These are phyloP conservation scores for Phenganax subtilis DNA, from an alignment of 92 coral and sea anemone genomes.

Conservation along the genomic window DNA sequence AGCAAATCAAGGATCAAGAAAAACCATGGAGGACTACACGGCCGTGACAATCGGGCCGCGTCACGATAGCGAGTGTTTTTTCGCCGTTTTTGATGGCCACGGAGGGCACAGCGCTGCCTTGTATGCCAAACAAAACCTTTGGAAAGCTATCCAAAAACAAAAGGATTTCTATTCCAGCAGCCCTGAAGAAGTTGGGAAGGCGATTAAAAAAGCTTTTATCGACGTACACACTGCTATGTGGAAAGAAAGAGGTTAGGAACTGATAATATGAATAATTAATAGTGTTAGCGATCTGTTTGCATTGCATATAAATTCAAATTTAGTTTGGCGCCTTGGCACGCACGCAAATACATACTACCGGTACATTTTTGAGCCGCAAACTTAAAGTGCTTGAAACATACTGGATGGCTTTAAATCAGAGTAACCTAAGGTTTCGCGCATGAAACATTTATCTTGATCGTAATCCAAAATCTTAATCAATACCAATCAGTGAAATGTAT, in stretches of 20 bases:
- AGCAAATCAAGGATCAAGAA: slow-evolving; percentile 89
- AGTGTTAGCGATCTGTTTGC: not conserved
- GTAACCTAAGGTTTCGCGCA: too few species aligned
- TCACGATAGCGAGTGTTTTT: slow-evolving; percentile 69
- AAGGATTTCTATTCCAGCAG: slow-evolving; percentile 81
- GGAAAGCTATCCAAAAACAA: slow-evolving; percentile 75
- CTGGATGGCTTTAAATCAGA: not conserved
- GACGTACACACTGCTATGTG: slow-evolving; percentile 90
- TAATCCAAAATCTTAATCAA: too few species aligned
- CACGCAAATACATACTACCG: not conserved
- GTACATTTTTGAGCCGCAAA: not conserved
- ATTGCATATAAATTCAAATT: not conserved
- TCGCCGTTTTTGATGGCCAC: slow-evolving; percentile 93
- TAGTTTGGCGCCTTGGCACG: not conserved
- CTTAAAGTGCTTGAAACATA: not conserved
- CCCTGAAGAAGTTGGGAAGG: slow-evolving; percentile 68
- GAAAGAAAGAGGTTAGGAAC: slow-evolving; percentile 78
- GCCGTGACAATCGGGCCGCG: slow-evolving; percentile 69
- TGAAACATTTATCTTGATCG: too few species aligned
- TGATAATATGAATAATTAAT: not conserved
- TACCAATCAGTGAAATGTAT: too few species aligned
- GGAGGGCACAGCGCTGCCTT: slow-evolving; percentile 90
- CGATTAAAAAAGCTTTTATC: slow-evolving; percentile 81
- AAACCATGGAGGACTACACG: slow-evolving; percentile 89
- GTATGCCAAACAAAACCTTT: slow-evolving; percentile 73